Percentiles rank a stretch among this genome's conserved stretches.
These are phyloP conservation scores for Celastrina argiolus DNA, from an alignment of 2,888 invertebrate genomes.

Conservation along the genomic window DNA sequence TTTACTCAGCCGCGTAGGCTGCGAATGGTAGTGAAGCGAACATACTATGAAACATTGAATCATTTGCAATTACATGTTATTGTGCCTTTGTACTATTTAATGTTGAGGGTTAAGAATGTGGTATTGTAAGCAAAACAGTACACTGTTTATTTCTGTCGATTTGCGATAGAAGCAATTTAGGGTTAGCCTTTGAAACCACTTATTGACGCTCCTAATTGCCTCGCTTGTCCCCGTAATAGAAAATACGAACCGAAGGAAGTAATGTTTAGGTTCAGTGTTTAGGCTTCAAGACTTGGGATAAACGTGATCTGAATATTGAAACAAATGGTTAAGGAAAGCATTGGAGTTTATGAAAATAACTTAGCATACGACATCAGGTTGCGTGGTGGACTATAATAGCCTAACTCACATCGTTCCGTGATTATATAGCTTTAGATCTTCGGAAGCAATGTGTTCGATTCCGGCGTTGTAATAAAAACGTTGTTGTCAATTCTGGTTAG, in stretches of 20 bases:
- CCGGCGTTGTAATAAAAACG: no score
- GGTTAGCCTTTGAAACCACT: conserved; percentile 31
- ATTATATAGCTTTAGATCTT: no score
- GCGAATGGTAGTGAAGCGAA: conserved; percentile 65
- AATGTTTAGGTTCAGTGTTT: background rate
- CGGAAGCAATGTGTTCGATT: no score
- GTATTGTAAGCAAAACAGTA: conserved; percentile 73
- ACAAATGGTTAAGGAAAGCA: background rate
- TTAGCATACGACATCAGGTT: no score
- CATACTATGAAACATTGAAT: conserved; percentile 66
- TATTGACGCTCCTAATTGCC: conserved; percentile 36
- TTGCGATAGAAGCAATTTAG: conserved; percentile 39
- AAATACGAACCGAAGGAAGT: background rate
- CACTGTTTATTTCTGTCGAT: conserved; percentile 64
- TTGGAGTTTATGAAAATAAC: background rate
- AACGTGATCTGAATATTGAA: conserved; percentile 43
- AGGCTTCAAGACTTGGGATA: background rate
- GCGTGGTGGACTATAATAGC: no score
- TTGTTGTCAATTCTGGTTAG: no score
- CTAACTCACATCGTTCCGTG: no score
- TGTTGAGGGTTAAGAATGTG: conserved; percentile 57
- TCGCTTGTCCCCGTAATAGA: conserved; percentile 31
- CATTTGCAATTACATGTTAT: conserved; percentile 78
- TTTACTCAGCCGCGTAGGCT: conserved; percentile 51
- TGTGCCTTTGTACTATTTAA: conserved; percentile 72